Base-by-base conservation (phyloP, 2,888 invertebrate species). In the Mythimna ferrago region DNA sequence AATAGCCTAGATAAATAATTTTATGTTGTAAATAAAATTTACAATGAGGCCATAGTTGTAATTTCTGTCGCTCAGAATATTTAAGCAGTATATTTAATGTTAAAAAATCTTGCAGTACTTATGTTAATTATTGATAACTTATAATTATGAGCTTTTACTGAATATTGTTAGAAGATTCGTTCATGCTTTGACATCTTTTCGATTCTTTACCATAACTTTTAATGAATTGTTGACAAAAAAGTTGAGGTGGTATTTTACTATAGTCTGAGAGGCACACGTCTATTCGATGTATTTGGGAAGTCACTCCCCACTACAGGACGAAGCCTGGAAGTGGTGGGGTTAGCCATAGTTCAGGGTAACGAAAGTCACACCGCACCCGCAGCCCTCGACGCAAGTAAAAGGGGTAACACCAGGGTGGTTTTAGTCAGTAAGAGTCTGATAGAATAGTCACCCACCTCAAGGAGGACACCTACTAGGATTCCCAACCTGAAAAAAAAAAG, bases 1-100 rank as follows among this genome's bases (percentile, higher is more conserved):
- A 35, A 67, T 66, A 73, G 76, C 77, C 71, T 66, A 76, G 57
- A 58, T 80, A 61, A 44, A 56, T 61, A 71, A 65, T 73, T 76
- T 75, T 67, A 75, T 67, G 60, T 62, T 74, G 61, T 73, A 48
- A 54, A 21, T 56, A 53, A 41, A 38, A 54, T 71, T 61, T 73
- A 70, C 69, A 41, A 51, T 61, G 62, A 21, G 26, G 48, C 1
- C n/a, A 57, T 61, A 35, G 1, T n/a, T 35, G n/a, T 48, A 41
- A 68, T 54, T 67, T 65, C 3, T 56, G 48, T 72, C 61, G 51
- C 64, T 67, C 3, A 19, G 10, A 61, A 41, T n/a, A 0, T 71
- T 53, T 3, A 35, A 16, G n/a, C 26, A 14, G 38, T 67, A 32
- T 3, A 32, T 66, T 61, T 19, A 48, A 26, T 62, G 19, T 66